Evolutionary conservation across 2,888 invertebrate species (phyloP).

Genomic region (Bombylius discolor): DNA sequence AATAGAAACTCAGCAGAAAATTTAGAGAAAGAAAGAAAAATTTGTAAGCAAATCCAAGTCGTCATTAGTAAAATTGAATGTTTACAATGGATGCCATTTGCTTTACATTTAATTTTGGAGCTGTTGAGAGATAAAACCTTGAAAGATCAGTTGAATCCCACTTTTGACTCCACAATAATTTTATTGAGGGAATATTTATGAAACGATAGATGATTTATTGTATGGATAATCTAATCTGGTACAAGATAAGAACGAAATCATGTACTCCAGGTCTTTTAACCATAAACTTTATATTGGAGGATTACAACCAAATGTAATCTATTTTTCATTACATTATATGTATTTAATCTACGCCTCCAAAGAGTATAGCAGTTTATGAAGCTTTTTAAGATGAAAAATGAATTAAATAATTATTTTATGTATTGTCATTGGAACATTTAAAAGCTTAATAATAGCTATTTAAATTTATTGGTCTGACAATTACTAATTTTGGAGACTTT

Average conservation of each 20-base stretch:
- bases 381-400: too few relatives aligned
- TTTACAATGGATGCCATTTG: constrained; percentile 15
- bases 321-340: too few relatives aligned
- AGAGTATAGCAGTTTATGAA: too few relatives aligned
- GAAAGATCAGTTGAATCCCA: constrained; percentile 11
- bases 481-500: neutral
- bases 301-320: neutral
- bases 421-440: neutral
- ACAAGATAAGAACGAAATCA: too few relatives aligned
- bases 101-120: constrained; percentile 11
- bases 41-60: constrained; percentile 16
- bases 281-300: neutral
- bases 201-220: too few relatives aligned
- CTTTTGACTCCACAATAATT: constrained; percentile 12
- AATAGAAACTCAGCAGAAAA: too few relatives aligned
- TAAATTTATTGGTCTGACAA: neutral
- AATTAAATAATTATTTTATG: neutral
- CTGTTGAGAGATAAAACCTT: constrained; percentile 14
- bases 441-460: neutral
- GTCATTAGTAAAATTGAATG: constrained; percentile 14
- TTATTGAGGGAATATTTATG: too few relatives aligned
- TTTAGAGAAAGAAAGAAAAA: too few relatives aligned
- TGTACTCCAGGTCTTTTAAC: too few relatives aligned
- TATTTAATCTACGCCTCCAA: too few relatives aligned
- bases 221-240: too few relatives aligned